These are phyloP conservation scores for Aproaerema taeniolella DNA, from an alignment of 2,888 invertebrate genomes.

Conservation along the genomic window DNA sequence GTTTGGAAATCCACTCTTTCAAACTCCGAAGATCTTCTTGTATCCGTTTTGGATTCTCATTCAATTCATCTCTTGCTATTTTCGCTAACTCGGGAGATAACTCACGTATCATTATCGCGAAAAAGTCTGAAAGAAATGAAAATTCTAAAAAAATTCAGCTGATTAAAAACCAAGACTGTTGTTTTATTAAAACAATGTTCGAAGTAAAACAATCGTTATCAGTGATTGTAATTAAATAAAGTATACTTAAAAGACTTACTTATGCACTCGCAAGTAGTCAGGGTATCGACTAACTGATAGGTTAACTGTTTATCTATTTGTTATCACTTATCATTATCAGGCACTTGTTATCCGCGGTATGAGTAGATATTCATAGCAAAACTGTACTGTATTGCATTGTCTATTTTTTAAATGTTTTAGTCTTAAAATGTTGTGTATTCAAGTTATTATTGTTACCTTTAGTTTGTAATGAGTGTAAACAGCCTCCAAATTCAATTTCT, in stretches of 20 bases:
- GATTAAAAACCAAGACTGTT: neutral
- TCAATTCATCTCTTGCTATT: conserved; percentile 68
- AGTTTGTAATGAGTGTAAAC: too few relatives aligned
- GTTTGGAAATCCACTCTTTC: conserved; percentile 75
- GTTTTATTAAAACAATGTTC: neutral
- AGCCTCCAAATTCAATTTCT: too few relatives aligned
- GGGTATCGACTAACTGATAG: neutral
- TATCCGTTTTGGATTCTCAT: conserved; percentile 69
- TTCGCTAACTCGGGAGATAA: conserved; percentile 44
- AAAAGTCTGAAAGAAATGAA: too few relatives aligned
- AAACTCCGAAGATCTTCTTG: conserved; percentile 66
- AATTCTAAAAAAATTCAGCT: too few relatives aligned
- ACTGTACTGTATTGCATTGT: too few relatives aligned
- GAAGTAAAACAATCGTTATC: too few relatives aligned
- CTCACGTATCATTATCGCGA: conserved; percentile 45
- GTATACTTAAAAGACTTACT: neutral
- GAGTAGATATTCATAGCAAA: too few relatives aligned
- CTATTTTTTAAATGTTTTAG: too few relatives aligned
- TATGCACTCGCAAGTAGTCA: neutral
- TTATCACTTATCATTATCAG: neutral
- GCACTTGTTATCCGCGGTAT: neutral
- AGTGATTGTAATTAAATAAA: neutral
- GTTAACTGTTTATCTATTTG: neutral
- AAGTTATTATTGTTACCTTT: too few relatives aligned
- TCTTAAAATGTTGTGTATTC: too few relatives aligned